phyloP scores from a whole-genome alignment of 1,140 invertebrate genomes.

The Hesperophylax magnus region DNA sequence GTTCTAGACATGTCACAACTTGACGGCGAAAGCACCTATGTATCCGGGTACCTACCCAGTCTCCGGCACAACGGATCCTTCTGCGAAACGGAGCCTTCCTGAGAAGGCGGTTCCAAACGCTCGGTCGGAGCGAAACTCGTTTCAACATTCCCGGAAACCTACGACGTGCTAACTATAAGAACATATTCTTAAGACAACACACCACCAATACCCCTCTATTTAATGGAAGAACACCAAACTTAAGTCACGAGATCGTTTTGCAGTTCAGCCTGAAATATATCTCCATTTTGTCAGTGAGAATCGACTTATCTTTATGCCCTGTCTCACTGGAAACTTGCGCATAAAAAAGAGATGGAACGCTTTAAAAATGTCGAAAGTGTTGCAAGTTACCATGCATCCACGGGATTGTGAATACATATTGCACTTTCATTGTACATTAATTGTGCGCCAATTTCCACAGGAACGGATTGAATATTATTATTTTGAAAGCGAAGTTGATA shows the following conservation, averaged over 20 bases:
- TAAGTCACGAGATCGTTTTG: not conserved
- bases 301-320: not conserved
- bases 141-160: conserved; percentile 25
- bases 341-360: not conserved
- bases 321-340: not conserved
- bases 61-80: not conserved
- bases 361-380: not conserved
- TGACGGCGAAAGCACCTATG: not conserved
- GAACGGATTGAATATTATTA: too few relatives aligned
- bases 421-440: too few relatives aligned
- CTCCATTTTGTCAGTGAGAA: not conserved
- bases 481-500: too few relatives aligned
- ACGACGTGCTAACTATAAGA: not conserved
- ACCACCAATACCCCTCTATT: not conserved
- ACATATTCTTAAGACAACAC: not conserved
- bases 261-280: not conserved
- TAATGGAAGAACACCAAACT: not conserved
- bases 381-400: too few relatives aligned
- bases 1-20: not conserved
- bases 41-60: not conserved
- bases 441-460: too few relatives aligned
- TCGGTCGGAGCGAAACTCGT: conserved; percentile 23
- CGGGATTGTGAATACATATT: too few relatives aligned
- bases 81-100: conserved; percentile 15
- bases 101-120: not conserved